Evolutionary conservation across 2,797 vertebrate genomes (phyloP).

Genomic region (Epinephelus malabaricus): DNA sequence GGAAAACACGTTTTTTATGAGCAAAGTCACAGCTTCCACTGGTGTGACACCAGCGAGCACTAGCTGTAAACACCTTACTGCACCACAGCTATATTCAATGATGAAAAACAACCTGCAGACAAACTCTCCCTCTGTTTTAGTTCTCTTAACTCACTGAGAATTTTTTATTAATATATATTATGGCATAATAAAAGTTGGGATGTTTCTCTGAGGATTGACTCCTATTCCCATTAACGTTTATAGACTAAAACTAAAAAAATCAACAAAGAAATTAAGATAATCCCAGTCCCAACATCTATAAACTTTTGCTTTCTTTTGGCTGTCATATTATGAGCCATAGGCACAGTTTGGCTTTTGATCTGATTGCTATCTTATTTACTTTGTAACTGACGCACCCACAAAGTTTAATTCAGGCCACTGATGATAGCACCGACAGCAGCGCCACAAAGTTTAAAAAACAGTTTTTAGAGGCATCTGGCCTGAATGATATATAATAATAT

Average conservation of each 20-base stretch:
- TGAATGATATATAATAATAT: constrained; percentile 17
- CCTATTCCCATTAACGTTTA: not conserved
- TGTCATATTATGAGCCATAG: not conserved
- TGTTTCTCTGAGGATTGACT: not conserved
- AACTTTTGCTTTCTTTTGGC: constrained; percentile 2
- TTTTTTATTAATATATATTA: not conserved
- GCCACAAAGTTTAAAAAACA: not conserved
- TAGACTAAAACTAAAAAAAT: not conserved
- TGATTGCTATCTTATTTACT: constrained; percentile 5
- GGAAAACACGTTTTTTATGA: constrained; percentile 36
- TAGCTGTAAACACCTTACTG: constrained; percentile 3
- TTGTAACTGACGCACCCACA: not conserved
- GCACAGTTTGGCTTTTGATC: not conserved
- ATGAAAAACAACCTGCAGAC: not conserved
- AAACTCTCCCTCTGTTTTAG: not conserved
- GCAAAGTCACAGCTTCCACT: not conserved
- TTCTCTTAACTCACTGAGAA: not conserved
- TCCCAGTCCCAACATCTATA: not conserved
- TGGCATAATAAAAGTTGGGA: not conserved
- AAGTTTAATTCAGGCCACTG: constrained; percentile 12
- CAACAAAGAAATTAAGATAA: not conserved
- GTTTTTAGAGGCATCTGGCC: not conserved
- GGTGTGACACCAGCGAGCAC: not conserved
- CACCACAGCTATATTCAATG: not conserved
- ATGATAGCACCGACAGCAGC: not conserved